phyloP scores from a whole-genome alignment of 2,113 vertebrate species.

The Poicephalus meyeri region DNA sequence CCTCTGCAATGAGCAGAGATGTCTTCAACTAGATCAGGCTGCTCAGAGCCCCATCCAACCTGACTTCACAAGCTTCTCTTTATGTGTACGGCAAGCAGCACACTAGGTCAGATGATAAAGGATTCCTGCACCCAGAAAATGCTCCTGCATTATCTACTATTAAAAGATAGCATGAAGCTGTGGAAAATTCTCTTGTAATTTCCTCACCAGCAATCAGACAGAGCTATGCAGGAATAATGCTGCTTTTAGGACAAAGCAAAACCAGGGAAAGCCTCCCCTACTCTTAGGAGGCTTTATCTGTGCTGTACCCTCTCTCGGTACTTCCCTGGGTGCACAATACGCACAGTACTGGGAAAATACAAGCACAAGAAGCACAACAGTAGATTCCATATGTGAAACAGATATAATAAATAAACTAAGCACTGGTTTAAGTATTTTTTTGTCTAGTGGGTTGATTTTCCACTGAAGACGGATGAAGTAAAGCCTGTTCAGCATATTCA shows the following conservation, averaged over 20 bases:
- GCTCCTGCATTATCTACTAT: not conserved
- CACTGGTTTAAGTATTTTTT: not conserved
- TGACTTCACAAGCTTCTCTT: not conserved
- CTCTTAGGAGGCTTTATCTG: not conserved
- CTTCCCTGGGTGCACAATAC: not conserved
- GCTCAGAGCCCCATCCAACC: accelerated
- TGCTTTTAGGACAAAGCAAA: not conserved
- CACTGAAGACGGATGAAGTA: not conserved
- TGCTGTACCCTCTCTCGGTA: not conserved
- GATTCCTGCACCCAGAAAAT: not conserved
- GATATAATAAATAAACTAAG: not conserved
- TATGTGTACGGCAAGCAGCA: not conserved
- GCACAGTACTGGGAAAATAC: not conserved
- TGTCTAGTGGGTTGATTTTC: not conserved
- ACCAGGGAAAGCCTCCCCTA: not conserved
- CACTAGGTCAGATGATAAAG: not conserved
- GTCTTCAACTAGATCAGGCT: not conserved
- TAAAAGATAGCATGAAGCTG: not conserved
- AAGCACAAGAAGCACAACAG: not conserved
- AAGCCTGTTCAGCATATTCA: not conserved
- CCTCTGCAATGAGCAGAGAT: not conserved
- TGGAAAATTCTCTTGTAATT: not conserved
- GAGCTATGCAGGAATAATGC: not conserved
- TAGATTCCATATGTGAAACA: not conserved
- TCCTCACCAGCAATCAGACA: not conserved